These are phyloP conservation scores for Sebastes umbrosus DNA, from an alignment of 2,797 vertebrate genomes.

Conservation along the genomic window DNA sequence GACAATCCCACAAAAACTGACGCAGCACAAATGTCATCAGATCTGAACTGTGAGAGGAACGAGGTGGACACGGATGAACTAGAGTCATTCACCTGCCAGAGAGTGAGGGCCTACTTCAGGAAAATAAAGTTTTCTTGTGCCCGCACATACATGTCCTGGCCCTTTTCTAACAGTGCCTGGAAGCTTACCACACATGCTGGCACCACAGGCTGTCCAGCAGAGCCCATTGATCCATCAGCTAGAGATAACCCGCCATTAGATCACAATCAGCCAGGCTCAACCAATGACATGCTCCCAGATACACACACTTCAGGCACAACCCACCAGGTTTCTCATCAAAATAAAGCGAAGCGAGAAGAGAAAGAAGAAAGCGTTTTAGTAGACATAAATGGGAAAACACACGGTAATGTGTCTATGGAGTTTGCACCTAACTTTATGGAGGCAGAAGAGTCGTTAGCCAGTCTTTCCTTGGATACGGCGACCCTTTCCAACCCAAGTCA, in stretches of 20 bases:
- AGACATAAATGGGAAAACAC: background rate
- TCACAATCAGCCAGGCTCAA: background rate
- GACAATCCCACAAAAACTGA: background rate
- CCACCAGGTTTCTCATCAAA: background rate
- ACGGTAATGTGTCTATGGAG: background rate
- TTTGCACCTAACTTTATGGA: background rate
- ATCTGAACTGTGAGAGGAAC: background rate
- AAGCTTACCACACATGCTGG: background rate
- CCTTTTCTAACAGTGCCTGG: constrained; percentile 54
- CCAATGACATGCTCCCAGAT: background rate
- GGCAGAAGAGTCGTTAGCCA: background rate
- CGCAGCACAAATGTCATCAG: background rate
- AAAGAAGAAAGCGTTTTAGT: background rate
- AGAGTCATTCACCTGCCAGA: constrained; percentile 77
- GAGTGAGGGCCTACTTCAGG: constrained; percentile 63
- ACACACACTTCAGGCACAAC: background rate
- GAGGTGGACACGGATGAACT: background rate
- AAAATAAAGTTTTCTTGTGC: constrained; percentile 66
- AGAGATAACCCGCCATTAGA: background rate
- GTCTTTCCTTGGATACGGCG: background rate
- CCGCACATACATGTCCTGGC: constrained; percentile 78
- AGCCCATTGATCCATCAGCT: background rate
- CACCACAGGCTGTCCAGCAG: background rate
- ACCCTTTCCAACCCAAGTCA: background rate
- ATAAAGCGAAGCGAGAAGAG: background rate